These are phyloP conservation scores for Turritopsis rubra DNA, from an alignment of 30 jellyfish, hydroid and myxozoan species.

Conservation along the genomic window DNA sequence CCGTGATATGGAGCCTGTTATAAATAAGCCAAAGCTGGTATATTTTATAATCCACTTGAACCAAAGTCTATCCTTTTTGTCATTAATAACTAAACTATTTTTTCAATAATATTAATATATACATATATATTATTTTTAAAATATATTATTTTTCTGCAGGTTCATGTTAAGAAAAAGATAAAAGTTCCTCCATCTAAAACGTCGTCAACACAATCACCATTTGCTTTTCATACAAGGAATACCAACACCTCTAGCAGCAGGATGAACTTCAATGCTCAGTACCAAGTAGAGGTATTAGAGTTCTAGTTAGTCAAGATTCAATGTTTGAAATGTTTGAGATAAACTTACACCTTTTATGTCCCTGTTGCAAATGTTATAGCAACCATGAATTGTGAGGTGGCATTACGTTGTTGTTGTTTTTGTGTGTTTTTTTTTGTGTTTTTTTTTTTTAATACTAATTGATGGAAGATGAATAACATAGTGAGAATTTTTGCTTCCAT, in stretches of 20 bases:
- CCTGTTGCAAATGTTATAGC: neutral
- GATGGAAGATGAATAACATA: neutral
- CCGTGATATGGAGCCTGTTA: slow-evolving; percentile 40
- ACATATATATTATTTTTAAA: too few relatives aligned
- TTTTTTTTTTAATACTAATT: too few relatives aligned
- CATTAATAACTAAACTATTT: too few relatives aligned
- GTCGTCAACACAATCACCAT: slow-evolving; percentile 9
- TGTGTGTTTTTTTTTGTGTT: too few relatives aligned
- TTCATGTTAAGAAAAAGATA: slow-evolving; percentile 19
- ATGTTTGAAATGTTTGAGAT: neutral
- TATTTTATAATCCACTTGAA: too few relatives aligned
- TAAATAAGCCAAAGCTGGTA: slow-evolving; percentile 30
- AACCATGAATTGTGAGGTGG: too few relatives aligned
- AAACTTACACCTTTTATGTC: neutral
- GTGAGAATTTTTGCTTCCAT: neutral
- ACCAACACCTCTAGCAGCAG: neutral
- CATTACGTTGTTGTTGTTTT: too few relatives aligned
- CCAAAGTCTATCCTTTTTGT: too few relatives aligned
- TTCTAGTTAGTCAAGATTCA: neutral
- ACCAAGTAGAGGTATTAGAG: slow-evolving; percentile 33
- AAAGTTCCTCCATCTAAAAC: slow-evolving; percentile 2
- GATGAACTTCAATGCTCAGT: slow-evolving; percentile 10
- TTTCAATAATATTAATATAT: too few relatives aligned
- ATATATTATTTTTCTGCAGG: slow-evolving; percentile 2
- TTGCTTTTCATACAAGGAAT: neutral